These are phyloP conservation scores for Sesamia nonagrioides DNA, from an alignment of 1,140 invertebrate species.

Conservation along the genomic window DNA sequence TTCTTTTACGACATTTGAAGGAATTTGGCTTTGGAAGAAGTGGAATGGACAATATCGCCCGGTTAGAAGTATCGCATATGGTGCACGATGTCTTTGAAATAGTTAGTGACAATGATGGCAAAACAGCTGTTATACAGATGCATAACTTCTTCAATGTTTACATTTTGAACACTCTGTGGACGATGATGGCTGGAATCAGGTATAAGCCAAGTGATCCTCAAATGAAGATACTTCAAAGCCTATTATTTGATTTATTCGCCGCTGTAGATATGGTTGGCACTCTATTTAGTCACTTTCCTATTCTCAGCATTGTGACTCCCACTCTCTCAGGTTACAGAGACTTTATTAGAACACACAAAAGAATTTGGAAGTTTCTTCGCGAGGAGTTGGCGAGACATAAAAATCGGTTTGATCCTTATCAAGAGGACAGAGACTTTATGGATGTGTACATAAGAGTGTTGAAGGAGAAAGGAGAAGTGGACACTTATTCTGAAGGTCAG, in stretches of 20 bases:
- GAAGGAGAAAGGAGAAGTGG: slow-evolving; percentile 85
- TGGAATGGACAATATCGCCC: slow-evolving; percentile 91
- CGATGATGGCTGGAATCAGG: slow-evolving; percentile 93
- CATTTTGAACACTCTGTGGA: slow-evolving; percentile 95
- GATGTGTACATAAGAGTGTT: slow-evolving; percentile 93
- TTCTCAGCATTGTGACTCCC: slow-evolving; percentile 92
- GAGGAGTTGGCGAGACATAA: slow-evolving; percentile 93
- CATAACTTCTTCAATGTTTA: slow-evolving; percentile 92
- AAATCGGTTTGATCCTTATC: slow-evolving; percentile 88
- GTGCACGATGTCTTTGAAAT: slow-evolving; percentile 86
- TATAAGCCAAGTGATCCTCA: slow-evolving; percentile 90
- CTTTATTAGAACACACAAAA: slow-evolving; percentile 91
- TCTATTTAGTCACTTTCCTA: slow-evolving; percentile 93
- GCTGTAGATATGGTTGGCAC: slow-evolving; percentile 93
- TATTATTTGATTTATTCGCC: slow-evolving; percentile 91
- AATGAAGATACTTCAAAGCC: slow-evolving; percentile 90
- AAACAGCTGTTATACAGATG: slow-evolving; percentile 88
- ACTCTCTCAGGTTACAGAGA: slow-evolving; percentile 92
- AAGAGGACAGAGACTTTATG: slow-evolving; percentile 93
- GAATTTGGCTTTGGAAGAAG: slow-evolving; percentile 94
- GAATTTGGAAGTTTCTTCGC: slow-evolving; percentile 91
- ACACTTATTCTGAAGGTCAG: slow-evolving; percentile 90
- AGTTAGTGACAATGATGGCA: slow-evolving; percentile 70
- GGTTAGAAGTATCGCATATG: slow-evolving; percentile 90
- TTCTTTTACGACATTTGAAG: slow-evolving; percentile 92